These are phyloP conservation scores for Drosophila suzukii DNA, from an alignment of 1,140 invertebrate genomes.

Conservation along the genomic window DNA sequence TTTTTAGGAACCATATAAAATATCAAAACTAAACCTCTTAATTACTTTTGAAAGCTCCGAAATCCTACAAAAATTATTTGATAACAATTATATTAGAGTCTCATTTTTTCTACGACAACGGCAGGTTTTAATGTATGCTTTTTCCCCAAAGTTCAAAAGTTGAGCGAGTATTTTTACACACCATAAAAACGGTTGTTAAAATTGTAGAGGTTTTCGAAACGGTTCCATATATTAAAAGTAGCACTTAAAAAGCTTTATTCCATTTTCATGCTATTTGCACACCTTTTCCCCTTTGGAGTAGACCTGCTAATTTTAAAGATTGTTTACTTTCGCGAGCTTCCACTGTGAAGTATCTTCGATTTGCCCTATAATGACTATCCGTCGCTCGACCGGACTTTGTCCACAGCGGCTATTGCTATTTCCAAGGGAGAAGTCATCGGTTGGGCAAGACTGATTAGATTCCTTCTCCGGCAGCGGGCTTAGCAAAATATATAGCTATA, in stretches of 20 bases:
- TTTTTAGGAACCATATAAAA: no score
- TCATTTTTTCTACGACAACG: no score
- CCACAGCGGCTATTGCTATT: slow-evolving; percentile 12
- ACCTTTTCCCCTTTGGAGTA: slow-evolving; percentile 1
- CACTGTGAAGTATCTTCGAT: slow-evolving; percentile 14
- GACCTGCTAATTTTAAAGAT: neutral
- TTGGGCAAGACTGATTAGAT: slow-evolving; percentile 39
- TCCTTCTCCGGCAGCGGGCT: slow-evolving; percentile 7
- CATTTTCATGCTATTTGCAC: neutral
- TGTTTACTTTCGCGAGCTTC: slow-evolving; percentile 12
- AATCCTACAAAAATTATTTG: no score
- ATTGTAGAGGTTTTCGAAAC: neutral
- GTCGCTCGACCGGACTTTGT: slow-evolving; percentile 32
- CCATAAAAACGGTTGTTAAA: neutral
- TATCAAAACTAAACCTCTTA: no score
- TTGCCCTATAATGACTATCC: slow-evolving; percentile 30
- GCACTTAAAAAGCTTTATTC: neutral
- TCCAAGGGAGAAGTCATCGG: slow-evolving; percentile 34
- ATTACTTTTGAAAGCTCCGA: no score
- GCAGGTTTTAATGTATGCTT: neutral
- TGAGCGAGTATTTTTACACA: no score
- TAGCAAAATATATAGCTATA: slow-evolving; percentile 11
- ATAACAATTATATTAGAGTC: no score
- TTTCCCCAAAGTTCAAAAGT: neutral
- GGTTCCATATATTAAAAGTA: neutral